These are phyloP conservation scores for Channallabes apus DNA, from an alignment of 2,797 vertebrate genomes.

Conservation along the genomic window DNA sequence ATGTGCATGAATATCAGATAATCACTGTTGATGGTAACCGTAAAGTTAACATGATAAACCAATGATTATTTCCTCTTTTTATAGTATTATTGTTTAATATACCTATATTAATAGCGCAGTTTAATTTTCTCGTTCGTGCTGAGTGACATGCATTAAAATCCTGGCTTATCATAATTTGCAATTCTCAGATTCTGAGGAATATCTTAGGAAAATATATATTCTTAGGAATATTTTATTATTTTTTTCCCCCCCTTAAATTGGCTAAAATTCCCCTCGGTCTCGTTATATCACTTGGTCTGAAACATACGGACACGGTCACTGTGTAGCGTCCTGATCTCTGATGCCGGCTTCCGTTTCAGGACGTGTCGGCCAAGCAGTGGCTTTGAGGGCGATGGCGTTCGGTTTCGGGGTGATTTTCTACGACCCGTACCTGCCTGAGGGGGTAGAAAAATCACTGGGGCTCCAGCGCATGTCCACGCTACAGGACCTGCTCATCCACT, in stretches of 20 bases:
- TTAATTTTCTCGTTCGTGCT: neutral
- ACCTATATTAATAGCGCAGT: neutral
- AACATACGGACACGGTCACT: neutral
- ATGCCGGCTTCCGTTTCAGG: constrained; percentile 61
- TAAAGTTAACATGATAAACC: neutral
- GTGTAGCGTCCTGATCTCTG: neutral
- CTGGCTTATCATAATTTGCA: neutral
- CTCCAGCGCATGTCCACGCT: constrained; percentile 80
- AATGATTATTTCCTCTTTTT: too few species aligned
- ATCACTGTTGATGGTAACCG: neutral
- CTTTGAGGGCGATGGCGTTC: constrained; percentile 80
- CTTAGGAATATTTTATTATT: too few species aligned
- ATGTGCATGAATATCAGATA: too few species aligned
- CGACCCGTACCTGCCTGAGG: constrained; percentile 80
- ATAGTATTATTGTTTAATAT: neutral
- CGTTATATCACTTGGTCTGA: neutral
- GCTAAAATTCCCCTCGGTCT: neutral
- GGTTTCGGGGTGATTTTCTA: constrained; percentile 82
- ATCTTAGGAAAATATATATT: neutral
- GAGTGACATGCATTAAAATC: neutral
- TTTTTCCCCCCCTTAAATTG: neutral
- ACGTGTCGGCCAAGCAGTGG: constrained; percentile 81
- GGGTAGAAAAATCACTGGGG: constrained; percentile 80
- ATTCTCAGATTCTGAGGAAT: neutral
- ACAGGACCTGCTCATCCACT: constrained; percentile 82